Evolutionary conservation across 2,113 vertebrate species (phyloP).

Genomic region (Apodemus sylvaticus): DNA sequence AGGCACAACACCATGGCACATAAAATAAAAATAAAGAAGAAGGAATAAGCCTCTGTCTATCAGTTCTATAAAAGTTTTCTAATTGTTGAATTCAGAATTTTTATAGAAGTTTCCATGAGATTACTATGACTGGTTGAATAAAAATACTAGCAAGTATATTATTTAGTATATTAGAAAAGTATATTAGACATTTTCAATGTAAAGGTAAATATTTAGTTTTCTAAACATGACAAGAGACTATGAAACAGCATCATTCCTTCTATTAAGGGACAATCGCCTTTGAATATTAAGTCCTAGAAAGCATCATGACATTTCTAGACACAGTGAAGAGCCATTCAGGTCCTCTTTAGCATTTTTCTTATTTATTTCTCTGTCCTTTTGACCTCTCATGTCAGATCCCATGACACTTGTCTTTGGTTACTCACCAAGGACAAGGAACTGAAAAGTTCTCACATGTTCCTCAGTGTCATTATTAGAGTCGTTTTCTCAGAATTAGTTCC

Average conservation of each 20-base stretch:
- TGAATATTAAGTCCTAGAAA: not conserved
- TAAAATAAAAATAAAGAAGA: not conserved
- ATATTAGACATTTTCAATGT: not conserved
- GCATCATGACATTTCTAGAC: not conserved
- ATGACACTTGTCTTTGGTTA: not conserved
- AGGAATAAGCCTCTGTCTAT: not conserved
- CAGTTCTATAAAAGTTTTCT: not conserved
- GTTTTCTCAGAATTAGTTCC: not conserved
- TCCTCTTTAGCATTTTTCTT: not conserved
- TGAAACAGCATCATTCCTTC: not conserved
- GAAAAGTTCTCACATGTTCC: not conserved
- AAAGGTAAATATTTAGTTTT: not conserved
- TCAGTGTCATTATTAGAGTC: not conserved
- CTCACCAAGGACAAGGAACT: not conserved
- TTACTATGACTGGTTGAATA: not conserved
- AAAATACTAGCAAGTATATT: not conserved
- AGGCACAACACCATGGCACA: not conserved
- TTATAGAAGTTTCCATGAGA: not conserved
- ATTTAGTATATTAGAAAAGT: no score
- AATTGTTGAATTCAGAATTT: not conserved
- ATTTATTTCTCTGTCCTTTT: not conserved
- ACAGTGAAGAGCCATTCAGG: not conserved
- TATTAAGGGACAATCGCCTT: not conserved
- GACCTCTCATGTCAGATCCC: not conserved
- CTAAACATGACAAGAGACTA: not conserved